Percentiles rank a stretch among this genome's conserved stretches.
Evolutionary conservation across 1,140 invertebrate species (phyloP).

Genomic region (Leguminivora glycinivorella): DNA sequence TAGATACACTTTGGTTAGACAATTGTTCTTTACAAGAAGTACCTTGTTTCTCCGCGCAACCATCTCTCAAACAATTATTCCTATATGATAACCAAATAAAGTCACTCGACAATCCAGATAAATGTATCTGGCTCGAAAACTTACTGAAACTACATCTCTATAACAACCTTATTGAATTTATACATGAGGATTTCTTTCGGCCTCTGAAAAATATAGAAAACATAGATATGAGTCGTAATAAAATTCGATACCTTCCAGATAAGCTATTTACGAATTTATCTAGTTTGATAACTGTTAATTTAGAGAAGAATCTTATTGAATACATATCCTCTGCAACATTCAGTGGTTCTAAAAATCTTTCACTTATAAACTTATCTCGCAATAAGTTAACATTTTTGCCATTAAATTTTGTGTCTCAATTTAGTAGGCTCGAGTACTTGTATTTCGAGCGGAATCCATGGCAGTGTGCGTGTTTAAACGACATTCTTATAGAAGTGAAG

Average conservation of each 20-base stretch:
- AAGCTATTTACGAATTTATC: slow-evolving; percentile 1
- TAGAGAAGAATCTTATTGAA: background rate
- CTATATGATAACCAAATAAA: background rate
- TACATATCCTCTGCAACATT: background rate
- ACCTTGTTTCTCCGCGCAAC: background rate
- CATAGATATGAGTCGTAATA: slow-evolving; percentile 1
- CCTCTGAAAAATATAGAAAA: background rate
- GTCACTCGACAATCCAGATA: background rate
- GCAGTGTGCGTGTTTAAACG: background rate
- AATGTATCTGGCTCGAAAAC: background rate
- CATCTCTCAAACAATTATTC: background rate
- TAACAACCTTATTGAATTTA: slow-evolving; percentile 10
- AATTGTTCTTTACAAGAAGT: background rate
- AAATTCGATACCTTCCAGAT: background rate
- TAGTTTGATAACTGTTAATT: background rate
- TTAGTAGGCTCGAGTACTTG: background rate
- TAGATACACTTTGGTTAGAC: background rate
- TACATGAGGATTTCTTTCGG: background rate
- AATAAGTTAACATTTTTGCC: slow-evolving; percentile 7
- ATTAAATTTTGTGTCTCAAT: background rate
- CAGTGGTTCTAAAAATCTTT: background rate
- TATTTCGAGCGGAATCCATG: background rate
- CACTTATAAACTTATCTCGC: background rate
- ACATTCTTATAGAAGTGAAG: background rate
- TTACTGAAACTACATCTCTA: background rate